These are phyloP conservation scores for Hemicordylus capensis DNA, from an alignment of 2,113 vertebrate species.

Conservation along the genomic window DNA sequence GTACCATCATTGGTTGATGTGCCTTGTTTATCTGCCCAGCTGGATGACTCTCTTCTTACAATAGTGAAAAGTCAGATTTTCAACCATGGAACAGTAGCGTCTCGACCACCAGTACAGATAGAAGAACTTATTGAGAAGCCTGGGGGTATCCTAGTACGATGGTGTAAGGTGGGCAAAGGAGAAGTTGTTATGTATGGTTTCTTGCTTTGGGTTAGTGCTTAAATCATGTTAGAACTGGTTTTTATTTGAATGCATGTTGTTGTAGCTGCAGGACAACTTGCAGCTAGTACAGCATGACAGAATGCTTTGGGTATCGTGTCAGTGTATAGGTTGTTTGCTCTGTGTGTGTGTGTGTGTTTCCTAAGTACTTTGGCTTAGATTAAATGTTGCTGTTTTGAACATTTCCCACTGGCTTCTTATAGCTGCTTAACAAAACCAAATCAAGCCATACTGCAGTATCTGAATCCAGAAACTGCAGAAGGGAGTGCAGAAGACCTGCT, in stretches of 20 bases:
- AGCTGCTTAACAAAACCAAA: neutral
- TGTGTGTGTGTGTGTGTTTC: neutral
- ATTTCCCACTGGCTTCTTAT: fast-evolving
- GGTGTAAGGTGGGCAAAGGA: conserved; percentile 89
- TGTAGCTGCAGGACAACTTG: neutral
- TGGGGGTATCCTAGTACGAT: conserved; percentile 91
- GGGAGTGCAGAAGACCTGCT: neutral
- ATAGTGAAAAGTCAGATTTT: conserved; percentile 86
- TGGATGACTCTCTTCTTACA: conserved; percentile 91
- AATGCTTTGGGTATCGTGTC: neutral
- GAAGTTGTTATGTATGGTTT: neutral
- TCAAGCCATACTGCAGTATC: neutral
- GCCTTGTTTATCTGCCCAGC: conserved; percentile 92
- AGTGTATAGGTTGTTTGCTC: neutral
- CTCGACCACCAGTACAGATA: conserved; percentile 93
- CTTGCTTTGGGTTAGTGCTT: neutral
- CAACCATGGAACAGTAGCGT: conserved; percentile 88
- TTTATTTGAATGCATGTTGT: neutral
- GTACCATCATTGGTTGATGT: conserved; percentile 95
- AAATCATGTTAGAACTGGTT: neutral
- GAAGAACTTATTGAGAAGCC: conserved; percentile 94
- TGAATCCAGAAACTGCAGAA: neutral
- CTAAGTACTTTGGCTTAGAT: neutral
- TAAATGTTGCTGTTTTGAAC: neutral
- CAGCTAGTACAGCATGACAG: neutral